Percentiles rank a stretch among this genome's conserved stretches.
These are phyloP conservation scores for Stegodyphus dumicola DNA, from an alignment of 1,140 invertebrate species.

Conservation along the genomic window DNA sequence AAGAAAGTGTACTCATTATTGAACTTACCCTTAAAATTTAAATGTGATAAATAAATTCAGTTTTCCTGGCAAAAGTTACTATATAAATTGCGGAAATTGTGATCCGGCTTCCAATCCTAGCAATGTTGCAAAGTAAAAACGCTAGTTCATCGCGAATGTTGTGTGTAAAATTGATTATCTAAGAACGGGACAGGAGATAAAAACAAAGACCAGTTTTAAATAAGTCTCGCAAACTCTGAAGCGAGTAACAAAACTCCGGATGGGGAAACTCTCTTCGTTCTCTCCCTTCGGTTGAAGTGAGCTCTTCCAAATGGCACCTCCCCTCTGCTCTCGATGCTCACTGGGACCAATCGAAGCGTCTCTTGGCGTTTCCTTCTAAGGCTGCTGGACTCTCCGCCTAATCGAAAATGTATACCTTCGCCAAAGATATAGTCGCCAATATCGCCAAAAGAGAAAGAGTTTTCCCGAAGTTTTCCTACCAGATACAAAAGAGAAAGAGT, in stretches of 20 bases:
- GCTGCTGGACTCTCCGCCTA: slow-evolving; percentile 33
- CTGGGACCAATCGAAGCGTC: slow-evolving; percentile 59
- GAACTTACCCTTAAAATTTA: too few relatives aligned
- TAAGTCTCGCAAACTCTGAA: neutral
- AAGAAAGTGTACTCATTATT: too few relatives aligned
- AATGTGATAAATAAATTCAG: too few relatives aligned
- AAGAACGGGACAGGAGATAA: too few relatives aligned
- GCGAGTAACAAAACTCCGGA: neutral
- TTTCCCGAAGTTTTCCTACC: neutral
- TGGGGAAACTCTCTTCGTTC: neutral
- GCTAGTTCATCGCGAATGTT: too few relatives aligned
- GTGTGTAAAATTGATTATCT: too few relatives aligned
- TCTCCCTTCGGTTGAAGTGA: slow-evolving; percentile 34
- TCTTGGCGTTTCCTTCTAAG: slow-evolving; percentile 51
- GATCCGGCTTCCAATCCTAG: too few relatives aligned
- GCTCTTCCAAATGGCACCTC: slow-evolving; percentile 31
- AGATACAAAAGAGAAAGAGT: neutral
- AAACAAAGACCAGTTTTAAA: neutral
- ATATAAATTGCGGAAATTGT: too few relatives aligned
- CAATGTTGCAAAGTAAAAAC: too few relatives aligned
- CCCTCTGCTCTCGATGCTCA: slow-evolving; percentile 42
- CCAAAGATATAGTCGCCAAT: slow-evolving; percentile 13
- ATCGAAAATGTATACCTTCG: slow-evolving; percentile 29
- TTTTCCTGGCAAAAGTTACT: too few relatives aligned
- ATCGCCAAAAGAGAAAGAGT: slow-evolving; percentile 9